These are phyloP conservation scores for Drosophila melanocephala DNA, from an alignment of 2,888 invertebrate species.

Conservation along the genomic window DNA sequence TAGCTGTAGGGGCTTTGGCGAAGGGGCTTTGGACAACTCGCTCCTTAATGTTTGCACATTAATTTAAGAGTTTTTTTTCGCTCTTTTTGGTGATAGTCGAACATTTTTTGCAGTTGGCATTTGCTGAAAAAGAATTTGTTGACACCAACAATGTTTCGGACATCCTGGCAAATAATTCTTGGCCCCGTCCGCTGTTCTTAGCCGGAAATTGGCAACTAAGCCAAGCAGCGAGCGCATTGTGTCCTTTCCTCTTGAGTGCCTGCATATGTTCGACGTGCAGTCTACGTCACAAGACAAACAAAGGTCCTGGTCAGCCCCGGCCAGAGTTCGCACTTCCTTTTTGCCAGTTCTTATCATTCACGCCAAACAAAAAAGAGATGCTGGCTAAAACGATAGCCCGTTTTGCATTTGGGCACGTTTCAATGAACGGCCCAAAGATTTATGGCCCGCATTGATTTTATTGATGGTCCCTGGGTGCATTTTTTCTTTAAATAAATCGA, in stretches of 20 bases:
- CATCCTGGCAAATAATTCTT: slow-evolving; percentile 81
- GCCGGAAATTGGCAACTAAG: slow-evolving; percentile 82
- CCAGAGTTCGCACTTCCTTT: slow-evolving; percentile 64
- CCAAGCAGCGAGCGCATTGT: slow-evolving; percentile 70
- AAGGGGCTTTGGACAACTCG: slow-evolving; percentile 14
- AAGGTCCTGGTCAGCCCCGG: slow-evolving; percentile 71
- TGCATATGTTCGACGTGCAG: slow-evolving; percentile 74
- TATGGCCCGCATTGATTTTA: slow-evolving; percentile 82
- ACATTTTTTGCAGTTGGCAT: slow-evolving; percentile 62
- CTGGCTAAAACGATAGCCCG: slow-evolving; percentile 39
- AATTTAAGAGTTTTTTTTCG: slow-evolving; percentile 53
- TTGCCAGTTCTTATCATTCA: slow-evolving; percentile 67
- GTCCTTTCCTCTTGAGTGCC: slow-evolving; percentile 82
- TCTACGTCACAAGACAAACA: slow-evolving; percentile 47
- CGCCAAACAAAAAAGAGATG: slow-evolving; percentile 51
- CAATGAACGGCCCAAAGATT: slow-evolving; percentile 78
- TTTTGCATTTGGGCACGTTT: slow-evolving; percentile 66
- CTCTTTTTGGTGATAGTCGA: slow-evolving; percentile 43
- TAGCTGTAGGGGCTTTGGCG: background rate
- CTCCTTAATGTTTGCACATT: slow-evolving; percentile 65
- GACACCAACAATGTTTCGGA: slow-evolving; percentile 84
- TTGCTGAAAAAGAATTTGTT: slow-evolving; percentile 81
- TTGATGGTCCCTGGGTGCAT: slow-evolving; percentile 70
- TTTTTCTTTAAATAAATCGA: slow-evolving; percentile 67
- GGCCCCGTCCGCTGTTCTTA: slow-evolving; percentile 11